Percentiles rank a stretch among this genome's conserved stretches.
phyloP scores from a whole-genome alignment of 1,140 invertebrate genomes.

The Ptiloglossa arizonensis region DNA sequence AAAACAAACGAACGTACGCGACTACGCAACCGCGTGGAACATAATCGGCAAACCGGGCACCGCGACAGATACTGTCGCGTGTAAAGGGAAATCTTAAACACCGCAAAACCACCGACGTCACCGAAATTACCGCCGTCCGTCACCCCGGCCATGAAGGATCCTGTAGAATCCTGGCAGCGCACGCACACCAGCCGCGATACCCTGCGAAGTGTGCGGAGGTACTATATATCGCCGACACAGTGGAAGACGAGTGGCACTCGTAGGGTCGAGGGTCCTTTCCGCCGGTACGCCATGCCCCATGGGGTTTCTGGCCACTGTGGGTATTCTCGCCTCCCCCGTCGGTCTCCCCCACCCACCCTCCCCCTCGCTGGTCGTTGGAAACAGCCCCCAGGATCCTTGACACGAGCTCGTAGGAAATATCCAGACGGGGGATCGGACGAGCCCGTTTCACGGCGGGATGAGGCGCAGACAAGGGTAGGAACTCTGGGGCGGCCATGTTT shows the following conservation, averaged over 20 bases:
- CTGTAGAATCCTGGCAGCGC: slow-evolving; percentile 17
- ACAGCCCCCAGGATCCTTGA: slow-evolving; percentile 46
- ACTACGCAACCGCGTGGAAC: too few relatives aligned
- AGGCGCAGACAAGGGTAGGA: slow-evolving; percentile 25
- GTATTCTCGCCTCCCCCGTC: slow-evolving; percentile 46
- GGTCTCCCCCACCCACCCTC: slow-evolving; percentile 10
- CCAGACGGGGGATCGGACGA: slow-evolving; percentile 25
- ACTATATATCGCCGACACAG: slow-evolving; percentile 17
- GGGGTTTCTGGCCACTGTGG: slow-evolving; percentile 57
- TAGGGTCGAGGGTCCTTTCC: slow-evolving; percentile 62
- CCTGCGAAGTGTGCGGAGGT: background rate
- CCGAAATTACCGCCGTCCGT: background rate
- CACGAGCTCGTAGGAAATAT: slow-evolving; percentile 37
- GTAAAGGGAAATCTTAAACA: too few relatives aligned
- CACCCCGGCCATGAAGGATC: slow-evolving; percentile 21
- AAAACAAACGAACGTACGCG: too few relatives aligned
- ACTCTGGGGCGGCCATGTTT: slow-evolving; percentile 71
- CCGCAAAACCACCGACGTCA: background rate
- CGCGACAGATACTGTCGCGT: too few relatives aligned
- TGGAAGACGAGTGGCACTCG: slow-evolving; percentile 63
- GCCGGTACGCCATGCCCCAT: slow-evolving; percentile 57
- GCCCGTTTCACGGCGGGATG: slow-evolving; percentile 29
- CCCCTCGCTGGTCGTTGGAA: too few relatives aligned
- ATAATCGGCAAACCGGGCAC: too few relatives aligned
- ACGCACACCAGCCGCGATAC: slow-evolving; percentile 19